Evolutionary conservation across 2,797 vertebrate genomes (phyloP).

Genomic region (Fundulus diaphanus): DNA sequence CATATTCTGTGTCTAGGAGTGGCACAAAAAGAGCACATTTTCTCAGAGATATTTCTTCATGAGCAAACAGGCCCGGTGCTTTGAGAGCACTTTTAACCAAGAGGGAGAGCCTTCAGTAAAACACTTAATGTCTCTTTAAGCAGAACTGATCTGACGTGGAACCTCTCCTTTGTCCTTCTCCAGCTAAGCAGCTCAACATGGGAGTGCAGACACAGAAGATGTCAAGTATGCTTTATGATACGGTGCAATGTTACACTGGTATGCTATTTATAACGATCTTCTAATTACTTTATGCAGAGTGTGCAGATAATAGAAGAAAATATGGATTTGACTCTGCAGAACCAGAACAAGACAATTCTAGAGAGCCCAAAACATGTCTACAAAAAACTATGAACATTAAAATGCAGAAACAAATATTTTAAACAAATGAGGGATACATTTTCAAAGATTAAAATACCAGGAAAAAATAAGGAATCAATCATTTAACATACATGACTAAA

Average conservation of each 20-base stretch:
- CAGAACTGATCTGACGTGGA: slow-evolving; percentile 1
- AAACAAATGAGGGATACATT: not conserved
- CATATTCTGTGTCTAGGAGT: slow-evolving; percentile 21
- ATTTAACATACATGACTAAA: not conserved
- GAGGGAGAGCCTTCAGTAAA: slow-evolving; percentile 31
- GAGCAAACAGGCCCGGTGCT: not conserved
- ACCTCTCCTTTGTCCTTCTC: slow-evolving; percentile 6
- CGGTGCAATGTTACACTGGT: not conserved
- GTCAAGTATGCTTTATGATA: not conserved
- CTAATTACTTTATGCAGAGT: not conserved
- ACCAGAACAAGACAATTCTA: not conserved
- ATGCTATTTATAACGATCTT: not conserved
- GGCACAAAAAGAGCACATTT: slow-evolving; percentile 6
- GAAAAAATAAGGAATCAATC: not conserved
- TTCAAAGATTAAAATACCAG: not conserved
- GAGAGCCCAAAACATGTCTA: not conserved
- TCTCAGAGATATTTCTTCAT: slow-evolving; percentile 1
- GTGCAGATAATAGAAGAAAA: not conserved
- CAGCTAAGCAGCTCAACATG: not conserved
- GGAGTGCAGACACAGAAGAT: not conserved
- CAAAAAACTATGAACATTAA: not conserved
- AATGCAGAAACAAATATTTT: not conserved
- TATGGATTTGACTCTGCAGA: too few species aligned
- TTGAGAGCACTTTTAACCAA: slow-evolving; percentile 6
- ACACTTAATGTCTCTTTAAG: slow-evolving; percentile 18